A percentile compares a stretch with the other conserved stretches of the same genome.
Conservation (phyloP, 2,113 vertebrate genomes). For the Herpailurus yagouaroundi region DNA sequence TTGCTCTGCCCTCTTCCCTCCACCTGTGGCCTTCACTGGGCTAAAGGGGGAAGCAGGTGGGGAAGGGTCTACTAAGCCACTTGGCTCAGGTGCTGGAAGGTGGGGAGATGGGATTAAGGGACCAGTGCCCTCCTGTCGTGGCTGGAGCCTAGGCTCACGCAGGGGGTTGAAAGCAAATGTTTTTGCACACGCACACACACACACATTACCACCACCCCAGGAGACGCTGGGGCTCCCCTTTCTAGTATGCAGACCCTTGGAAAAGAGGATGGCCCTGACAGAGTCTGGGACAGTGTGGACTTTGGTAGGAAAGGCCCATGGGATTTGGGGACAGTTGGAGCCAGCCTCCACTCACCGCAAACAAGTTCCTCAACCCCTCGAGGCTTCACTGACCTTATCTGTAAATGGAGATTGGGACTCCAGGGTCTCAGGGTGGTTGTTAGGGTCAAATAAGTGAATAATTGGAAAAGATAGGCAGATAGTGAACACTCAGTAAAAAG, state of each 20-base stretch:
- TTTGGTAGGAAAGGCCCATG: not conserved
- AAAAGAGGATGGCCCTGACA: not conserved
- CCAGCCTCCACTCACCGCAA: not conserved
- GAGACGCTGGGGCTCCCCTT: not conserved
- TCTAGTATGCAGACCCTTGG: not conserved
- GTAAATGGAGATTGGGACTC: not conserved
- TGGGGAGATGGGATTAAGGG: too few relatives aligned
- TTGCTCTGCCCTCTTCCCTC: too few relatives aligned
- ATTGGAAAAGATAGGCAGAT: fast-evolving
- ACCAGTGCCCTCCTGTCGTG: fast-evolving
- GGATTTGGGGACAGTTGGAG: not conserved
- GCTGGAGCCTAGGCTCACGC: not conserved
- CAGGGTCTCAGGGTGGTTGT: not conserved
- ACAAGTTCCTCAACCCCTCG: not conserved
- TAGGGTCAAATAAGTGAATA: not conserved
- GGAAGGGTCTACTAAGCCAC: not conserved
- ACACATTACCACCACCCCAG: not conserved
- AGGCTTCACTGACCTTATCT: not conserved
- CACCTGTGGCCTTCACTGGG: fast-evolving
- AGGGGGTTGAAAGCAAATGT: not conserved
- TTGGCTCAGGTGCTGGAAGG: not conserved
- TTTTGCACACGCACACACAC: not conserved
- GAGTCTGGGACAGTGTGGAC: not conserved
- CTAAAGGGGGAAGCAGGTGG: not conserved
- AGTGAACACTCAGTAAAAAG: fast-evolving